Percentiles rank a stretch among this genome's conserved stretches.
Evolutionary conservation across 2,888 invertebrate species (phyloP).

Genomic region (Tachystola acroxantha): DNA sequence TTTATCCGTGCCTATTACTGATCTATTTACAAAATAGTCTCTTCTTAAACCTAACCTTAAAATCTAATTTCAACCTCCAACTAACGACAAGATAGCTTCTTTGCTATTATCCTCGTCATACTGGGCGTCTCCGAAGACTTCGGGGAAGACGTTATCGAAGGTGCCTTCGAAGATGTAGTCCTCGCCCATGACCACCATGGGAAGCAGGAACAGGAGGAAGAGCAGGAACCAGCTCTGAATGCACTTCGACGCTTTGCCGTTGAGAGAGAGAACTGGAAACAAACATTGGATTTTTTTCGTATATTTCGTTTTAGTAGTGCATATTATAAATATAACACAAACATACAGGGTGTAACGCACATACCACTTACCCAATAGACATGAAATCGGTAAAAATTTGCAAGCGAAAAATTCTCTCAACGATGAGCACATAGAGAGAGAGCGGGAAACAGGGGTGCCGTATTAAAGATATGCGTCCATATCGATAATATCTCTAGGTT

Average conservation of each 20-base stretch:
- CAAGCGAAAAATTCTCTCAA: no score
- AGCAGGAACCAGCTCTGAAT: slow-evolving; percentile 52
- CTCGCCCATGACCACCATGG: slow-evolving; percentile 41
- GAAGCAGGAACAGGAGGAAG: slow-evolving; percentile 49
- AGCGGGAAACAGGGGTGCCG: no score
- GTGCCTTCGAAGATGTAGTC: slow-evolving; percentile 31
- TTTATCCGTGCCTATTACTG: no score
- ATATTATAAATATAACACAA: no score
- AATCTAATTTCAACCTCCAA: slow-evolving; percentile 34
- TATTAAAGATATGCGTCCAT: no score
- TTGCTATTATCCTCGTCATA: slow-evolving; percentile 27
- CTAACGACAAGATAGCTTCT: slow-evolving; percentile 27
- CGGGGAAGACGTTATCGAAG: slow-evolving; percentile 7
- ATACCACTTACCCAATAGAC: no score
- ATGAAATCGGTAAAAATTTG: no score
- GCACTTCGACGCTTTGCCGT: slow-evolving; percentile 35
- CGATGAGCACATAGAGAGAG: no score
- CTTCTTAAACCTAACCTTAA: background rate
- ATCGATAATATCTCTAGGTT: no score
- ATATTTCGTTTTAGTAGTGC: no score
- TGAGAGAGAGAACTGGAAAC: slow-evolving; percentile 64
- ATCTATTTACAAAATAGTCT: no score
- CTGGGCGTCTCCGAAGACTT: slow-evolving; percentile 8
- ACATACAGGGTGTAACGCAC: no score
- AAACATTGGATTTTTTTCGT: background rate